Conservation (phyloP, 1,140 invertebrate genomes). For the Tetramorium alpestre region DNA sequence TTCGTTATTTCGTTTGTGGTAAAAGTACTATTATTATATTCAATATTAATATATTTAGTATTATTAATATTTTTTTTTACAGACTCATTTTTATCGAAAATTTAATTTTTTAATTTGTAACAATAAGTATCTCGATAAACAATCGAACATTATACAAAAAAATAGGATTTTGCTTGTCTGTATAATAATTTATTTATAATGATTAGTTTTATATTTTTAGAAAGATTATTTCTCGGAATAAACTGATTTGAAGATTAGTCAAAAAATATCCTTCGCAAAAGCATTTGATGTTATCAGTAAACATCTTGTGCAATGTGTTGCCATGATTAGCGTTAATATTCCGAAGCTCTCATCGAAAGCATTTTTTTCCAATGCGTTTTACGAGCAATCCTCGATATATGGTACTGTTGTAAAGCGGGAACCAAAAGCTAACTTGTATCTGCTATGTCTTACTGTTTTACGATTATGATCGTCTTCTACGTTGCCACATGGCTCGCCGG, state of each 20-base stretch:
- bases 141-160: background rate
- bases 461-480: conserved; percentile 74
- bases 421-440: conserved; percentile 59
- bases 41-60: background rate
- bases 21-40: background rate
- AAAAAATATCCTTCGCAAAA: background rate
- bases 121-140: background rate
- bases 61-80: background rate
- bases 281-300: background rate
- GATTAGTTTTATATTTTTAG: background rate
- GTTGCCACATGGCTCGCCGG: conserved; percentile 78
- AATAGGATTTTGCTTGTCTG: background rate
- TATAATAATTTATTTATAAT: background rate
- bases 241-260: background rate
- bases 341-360: background rate
- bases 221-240: background rate
- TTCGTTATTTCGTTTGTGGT: background rate
- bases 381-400: conserved; percentile 39
- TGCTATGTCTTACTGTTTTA: conserved; percentile 75
- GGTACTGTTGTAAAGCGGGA: background rate
- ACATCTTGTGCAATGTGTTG: background rate
- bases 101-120: conserved; percentile 3
- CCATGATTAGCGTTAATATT: conserved; percentile 27
- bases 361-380: conserved; percentile 31
- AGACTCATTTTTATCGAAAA: background rate